Base-by-base conservation (phyloP, 2,888 invertebrate species). In the Lomographa bimaculata region DNA sequence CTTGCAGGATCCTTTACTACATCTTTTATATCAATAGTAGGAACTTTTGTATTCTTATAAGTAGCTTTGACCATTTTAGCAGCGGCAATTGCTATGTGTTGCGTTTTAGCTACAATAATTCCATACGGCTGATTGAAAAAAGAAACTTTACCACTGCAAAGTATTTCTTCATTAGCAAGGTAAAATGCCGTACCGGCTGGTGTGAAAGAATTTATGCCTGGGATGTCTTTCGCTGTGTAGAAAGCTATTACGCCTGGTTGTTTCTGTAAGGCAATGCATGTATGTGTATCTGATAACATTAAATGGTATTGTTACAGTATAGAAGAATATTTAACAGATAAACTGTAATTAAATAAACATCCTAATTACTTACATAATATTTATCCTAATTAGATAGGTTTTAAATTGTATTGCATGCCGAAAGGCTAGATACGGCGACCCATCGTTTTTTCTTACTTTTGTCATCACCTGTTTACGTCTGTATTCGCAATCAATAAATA, bases 241-340 rank as follows among this genome's bases (percentile, higher is more conserved):
- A 92, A 92, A 1, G 90, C 91, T 5, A 92, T 66, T 0, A 94
- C 93, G 3, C 94, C 94, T 7, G 91, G 85, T 33, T 91, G 61
- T 55, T 79, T 83, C 91, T 93, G 63, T 9, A 77, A 81, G 7
- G 21, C 5, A 26, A 21, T 11, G 7, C 7, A n/a, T 25, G 25
- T n/a, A n/a, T n/a, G n/a, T n/a, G n/a, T n/a, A n/a, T n/a, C n/a
- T n/a, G n/a, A n/a, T n/a, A n/a, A n/a, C n/a, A n/a, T n/a, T n/a
- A n/a, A n/a, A n/a, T n/a, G n/a, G n/a, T n/a, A n/a, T n/a, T n/a
- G n/a, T n/a, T n/a, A n/a, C n/a, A n/a, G n/a, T n/a, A n/a, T n/a
- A n/a, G n/a, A n/a, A n/a, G n/a, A n/a, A n/a, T n/a, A n/a, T n/a
- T n/a, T n/a, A n/a, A n/a, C n/a, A n/a, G n/a, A n/a, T n/a, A n/a